These are phyloP conservation scores for Catostylus mosaicus DNA, from an alignment of 30 jellyfish, hydroid and myxozoan genomes.

Conservation along the genomic window DNA sequence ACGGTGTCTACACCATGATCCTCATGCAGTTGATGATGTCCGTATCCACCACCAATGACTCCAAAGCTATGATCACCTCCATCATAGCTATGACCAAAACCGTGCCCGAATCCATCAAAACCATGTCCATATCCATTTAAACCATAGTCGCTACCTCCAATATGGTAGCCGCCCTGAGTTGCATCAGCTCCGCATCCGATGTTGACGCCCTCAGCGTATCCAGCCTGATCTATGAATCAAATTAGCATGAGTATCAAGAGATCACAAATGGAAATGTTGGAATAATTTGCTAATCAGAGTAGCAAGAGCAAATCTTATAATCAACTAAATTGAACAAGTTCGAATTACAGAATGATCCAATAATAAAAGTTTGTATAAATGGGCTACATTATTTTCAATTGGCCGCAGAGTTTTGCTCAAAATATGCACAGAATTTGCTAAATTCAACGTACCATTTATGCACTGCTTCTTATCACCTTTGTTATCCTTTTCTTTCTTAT, in stretches of 20 bases:
- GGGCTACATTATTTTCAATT: too few species aligned
- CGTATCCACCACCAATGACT: conserved; percentile 27
- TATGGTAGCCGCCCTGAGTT: conserved; percentile 5
- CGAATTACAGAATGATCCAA: too few species aligned
- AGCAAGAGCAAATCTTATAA: neutral
- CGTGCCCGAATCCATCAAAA: conserved; percentile 10
- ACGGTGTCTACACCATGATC: conserved; percentile 67
- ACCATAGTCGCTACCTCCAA: conserved; percentile 48
- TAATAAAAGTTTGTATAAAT: too few species aligned
- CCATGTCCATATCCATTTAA: conserved; percentile 18
- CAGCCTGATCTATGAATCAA: neutral
- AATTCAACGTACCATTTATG: conserved; percentile 38
- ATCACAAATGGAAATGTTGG: too few species aligned
- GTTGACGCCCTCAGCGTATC: conserved; percentile 45
- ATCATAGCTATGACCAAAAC: conserved; percentile 11
- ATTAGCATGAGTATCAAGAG: too few species aligned
- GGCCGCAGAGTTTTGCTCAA: too few species aligned
- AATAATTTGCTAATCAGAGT: neutral
- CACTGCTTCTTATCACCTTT: conserved; percentile 64
- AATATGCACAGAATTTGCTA: too few species aligned
- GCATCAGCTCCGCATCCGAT: conserved; percentile 22
- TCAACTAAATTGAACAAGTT: too few species aligned
- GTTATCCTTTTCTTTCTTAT: conserved; percentile 11
- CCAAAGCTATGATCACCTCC: conserved; percentile 23
- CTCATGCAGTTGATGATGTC: conserved; percentile 25